phyloP scores from a whole-genome alignment of 2,797 vertebrate genomes.

The Enteromius trimaculatus region DNA sequence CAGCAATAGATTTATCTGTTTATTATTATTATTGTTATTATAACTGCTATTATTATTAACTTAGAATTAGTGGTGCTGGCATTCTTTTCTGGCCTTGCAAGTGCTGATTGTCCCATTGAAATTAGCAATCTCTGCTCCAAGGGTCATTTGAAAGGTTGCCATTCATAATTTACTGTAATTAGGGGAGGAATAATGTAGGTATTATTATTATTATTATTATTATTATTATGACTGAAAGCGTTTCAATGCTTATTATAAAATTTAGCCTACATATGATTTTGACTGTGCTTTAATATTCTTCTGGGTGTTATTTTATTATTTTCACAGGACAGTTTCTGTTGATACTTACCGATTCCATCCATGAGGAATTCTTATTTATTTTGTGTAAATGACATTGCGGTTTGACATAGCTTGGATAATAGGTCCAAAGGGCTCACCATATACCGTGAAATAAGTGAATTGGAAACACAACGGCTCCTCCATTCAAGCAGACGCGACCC shows the following conservation, averaged over 20 bases:
- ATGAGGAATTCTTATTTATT: conserved; percentile 36
- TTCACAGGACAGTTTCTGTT: background rate
- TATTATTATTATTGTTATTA: background rate
- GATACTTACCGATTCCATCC: conserved; percentile 4
- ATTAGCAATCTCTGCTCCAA: background rate
- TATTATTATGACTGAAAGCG: background rate
- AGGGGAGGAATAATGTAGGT: background rate
- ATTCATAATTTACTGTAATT: background rate
- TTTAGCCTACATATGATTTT: background rate
- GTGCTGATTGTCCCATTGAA: background rate
- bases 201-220: conserved; percentile 33
- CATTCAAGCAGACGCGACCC: conserved; percentile 76
- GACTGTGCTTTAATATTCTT: background rate
- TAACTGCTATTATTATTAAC: background rate
- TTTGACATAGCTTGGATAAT: conserved; percentile 39
- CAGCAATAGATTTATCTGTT: background rate
- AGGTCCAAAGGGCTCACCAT: conserved; percentile 38
- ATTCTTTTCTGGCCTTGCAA: background rate
- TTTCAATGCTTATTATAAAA: background rate
- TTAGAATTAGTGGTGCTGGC: background rate
- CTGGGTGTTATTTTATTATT: background rate
- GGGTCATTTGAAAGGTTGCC: background rate
- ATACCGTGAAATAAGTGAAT: conserved; percentile 43
- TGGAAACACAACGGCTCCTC: conserved; percentile 71
- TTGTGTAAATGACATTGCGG: background rate